Percentiles rank a stretch among this genome's conserved stretches.
These are phyloP conservation scores for Catocala sponsa DNA, from an alignment of 2,888 invertebrate genomes.

Conservation along the genomic window DNA sequence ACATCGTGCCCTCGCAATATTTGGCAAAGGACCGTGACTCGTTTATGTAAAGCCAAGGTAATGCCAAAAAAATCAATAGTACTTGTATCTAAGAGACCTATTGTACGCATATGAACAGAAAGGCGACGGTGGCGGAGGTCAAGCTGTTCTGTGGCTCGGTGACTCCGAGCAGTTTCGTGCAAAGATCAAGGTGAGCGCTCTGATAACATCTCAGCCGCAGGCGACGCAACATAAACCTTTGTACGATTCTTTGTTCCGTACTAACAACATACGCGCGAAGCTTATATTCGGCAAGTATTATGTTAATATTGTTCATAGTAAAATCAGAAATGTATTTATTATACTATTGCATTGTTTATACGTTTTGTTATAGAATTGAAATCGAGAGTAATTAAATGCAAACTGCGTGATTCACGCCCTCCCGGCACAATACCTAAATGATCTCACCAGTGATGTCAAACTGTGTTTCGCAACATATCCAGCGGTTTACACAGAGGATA, in stretches of 20 bases:
- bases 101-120: slow-evolving; percentile 42
- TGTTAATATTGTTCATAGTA: slow-evolving; percentile 15
- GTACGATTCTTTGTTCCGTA: slow-evolving; percentile 37
- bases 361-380: slow-evolving; percentile 23
- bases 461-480: slow-evolving; percentile 28
- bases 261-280: slow-evolving; percentile 18
- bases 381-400: slow-evolving; percentile 29
- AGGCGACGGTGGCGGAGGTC: slow-evolving; percentile 61
- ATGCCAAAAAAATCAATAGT: slow-evolving; percentile 38
- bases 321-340: background rate
- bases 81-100: slow-evolving; percentile 23
- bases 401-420: slow-evolving; percentile 34
- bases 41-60: slow-evolving; percentile 46
- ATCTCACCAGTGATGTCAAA: slow-evolving; percentile 42
- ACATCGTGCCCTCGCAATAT: slow-evolving; percentile 19
- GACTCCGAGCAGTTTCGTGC: slow-evolving; percentile 56
- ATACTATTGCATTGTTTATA: slow-evolving; percentile 8
- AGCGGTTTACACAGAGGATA: background rate
- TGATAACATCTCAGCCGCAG: slow-evolving; percentile 57
- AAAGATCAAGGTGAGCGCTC: slow-evolving; percentile 77
- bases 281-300: slow-evolving; percentile 20
- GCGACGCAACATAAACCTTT: slow-evolving; percentile 46
- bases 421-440: slow-evolving; percentile 27
- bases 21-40: slow-evolving; percentile 32
- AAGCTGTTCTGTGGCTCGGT: slow-evolving; percentile 42